Percentiles rank a stretch among this genome's conserved stretches.
These are phyloP conservation scores for Pholis gunnellus DNA, from an alignment of 2,113 vertebrate species.

Conservation along the genomic window DNA sequence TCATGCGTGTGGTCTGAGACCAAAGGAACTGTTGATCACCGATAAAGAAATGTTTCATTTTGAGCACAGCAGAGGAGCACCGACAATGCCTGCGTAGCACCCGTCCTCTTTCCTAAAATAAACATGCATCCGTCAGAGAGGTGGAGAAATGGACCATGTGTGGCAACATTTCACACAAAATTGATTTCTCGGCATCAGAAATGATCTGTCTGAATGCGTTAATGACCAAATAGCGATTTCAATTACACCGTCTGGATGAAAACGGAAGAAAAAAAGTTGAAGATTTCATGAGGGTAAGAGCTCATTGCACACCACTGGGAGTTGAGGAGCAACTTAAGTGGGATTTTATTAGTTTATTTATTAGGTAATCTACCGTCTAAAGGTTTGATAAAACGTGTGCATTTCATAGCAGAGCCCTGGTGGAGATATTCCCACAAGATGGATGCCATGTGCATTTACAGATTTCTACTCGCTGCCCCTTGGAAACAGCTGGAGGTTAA, in stretches of 20 bases:
- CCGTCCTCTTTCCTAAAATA: constrained; percentile 8
- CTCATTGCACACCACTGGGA: not conserved
- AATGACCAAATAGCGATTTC: constrained; percentile 28
- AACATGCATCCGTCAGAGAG: constrained; percentile 21
- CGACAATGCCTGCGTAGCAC: not conserved
- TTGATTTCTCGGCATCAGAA: constrained; percentile 41
- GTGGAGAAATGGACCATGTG: constrained; percentile 37
- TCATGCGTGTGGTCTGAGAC: constrained; percentile 12
- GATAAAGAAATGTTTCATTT: constrained; percentile 42
- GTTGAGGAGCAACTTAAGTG: constrained; percentile 12
- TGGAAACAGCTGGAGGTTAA: constrained; percentile 42
- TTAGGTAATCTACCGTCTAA: constrained; percentile 24
- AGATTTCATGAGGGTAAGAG: constrained; percentile 21
- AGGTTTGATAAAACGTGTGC: constrained; percentile 10
- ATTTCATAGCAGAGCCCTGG: constrained; percentile 21
- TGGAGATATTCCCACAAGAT: constrained; percentile 15
- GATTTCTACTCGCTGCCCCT: constrained; percentile 22
- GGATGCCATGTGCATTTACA: constrained; percentile 32
- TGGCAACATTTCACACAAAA: constrained; percentile 48
- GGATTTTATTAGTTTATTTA: constrained; percentile 41
- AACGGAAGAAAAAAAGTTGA: not conserved
- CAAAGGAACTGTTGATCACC: constrained; percentile 52
- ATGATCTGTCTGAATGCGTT: constrained; percentile 45
- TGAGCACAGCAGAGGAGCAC: not conserved
- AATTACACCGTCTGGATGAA: constrained; percentile 19